These are phyloP conservation scores for Neria commutata DNA, from an alignment of 2,888 invertebrate genomes.

Conservation along the genomic window DNA sequence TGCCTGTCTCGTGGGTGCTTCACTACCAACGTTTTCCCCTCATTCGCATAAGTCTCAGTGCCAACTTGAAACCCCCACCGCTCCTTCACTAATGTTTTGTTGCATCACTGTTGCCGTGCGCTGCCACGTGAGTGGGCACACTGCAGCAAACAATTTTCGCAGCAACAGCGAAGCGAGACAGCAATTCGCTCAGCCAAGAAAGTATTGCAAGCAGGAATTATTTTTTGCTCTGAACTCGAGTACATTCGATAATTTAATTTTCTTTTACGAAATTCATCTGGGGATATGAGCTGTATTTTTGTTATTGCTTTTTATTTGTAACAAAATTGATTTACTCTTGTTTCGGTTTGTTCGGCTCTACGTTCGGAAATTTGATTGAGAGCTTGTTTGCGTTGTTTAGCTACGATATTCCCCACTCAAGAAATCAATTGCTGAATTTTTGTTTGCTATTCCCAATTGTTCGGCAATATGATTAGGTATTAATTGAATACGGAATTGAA, in stretches of 20 bases:
- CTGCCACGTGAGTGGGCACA: no score
- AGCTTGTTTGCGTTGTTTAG: not conserved
- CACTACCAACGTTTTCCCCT: no score
- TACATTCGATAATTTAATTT: constrained; percentile 5
- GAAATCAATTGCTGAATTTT: not conserved
- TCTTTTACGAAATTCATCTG: not conserved
- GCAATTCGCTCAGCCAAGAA: no score
- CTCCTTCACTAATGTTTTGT: no score
- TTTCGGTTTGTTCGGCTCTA: not conserved
- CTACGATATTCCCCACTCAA: not conserved
- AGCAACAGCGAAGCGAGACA: no score
- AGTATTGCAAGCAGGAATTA: no score
- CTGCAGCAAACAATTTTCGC: not conserved
- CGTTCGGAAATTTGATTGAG: constrained; percentile 2
- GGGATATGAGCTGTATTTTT: not conserved
- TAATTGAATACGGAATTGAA: constrained; percentile 34
- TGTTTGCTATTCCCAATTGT: constrained; percentile 29
- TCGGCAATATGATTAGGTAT: constrained; percentile 28
- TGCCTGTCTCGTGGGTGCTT: no score
- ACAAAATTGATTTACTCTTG: constrained; percentile 3
- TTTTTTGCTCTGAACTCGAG: not conserved
- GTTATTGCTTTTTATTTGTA: not conserved
- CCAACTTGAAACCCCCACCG: no score
- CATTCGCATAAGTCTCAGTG: no score
- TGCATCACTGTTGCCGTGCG: no score